Percentiles rank a stretch among this genome's conserved stretches.
These are phyloP conservation scores for Myxocyprinus asiaticus DNA, from an alignment of 2,113 vertebrate species.

Conservation along the genomic window DNA sequence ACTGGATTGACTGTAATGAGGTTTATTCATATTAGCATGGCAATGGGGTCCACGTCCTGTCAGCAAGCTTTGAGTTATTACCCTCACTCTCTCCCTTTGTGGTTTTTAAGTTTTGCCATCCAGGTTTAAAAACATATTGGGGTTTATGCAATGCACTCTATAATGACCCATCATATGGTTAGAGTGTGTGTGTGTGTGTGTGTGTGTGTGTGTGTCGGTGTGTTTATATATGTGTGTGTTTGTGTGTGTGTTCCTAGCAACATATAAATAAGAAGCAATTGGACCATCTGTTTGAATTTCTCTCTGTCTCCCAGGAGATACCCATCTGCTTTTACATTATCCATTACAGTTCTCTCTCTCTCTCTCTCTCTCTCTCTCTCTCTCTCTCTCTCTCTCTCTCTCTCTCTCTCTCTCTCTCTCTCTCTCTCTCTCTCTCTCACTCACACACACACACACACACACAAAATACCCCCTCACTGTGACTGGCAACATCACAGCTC, in stretches of 20 bases:
- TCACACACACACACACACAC: no score
- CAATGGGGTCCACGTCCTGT: constrained; percentile 80
- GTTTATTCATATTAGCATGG: constrained; percentile 76
- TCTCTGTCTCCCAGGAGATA: constrained; percentile 88
- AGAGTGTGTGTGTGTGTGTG: constrained; percentile 21
- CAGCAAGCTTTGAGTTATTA: constrained; percentile 87
- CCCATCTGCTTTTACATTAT: constrained; percentile 98
- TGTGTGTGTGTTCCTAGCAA: constrained; percentile 68
- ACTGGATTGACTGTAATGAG: constrained; percentile 65
- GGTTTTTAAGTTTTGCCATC: constrained; percentile 81
- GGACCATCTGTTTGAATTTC: constrained; percentile 98
- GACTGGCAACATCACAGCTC: constrained; percentile 83
- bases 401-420: constrained; percentile 43
- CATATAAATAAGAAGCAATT: constrained; percentile 97
- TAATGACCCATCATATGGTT: constrained; percentile 97
- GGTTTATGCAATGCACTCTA: constrained; percentile 92
- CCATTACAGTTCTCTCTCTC: constrained; percentile 86
- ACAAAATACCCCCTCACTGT: constrained; percentile 58
- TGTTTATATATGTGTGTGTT: no score
- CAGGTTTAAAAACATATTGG: constrained; percentile 99
- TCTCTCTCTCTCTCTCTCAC: no score
- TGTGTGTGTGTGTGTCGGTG: constrained; percentile 34
- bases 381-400: no score
- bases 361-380: no score
- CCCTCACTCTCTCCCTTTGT: constrained; percentile 72